A percentile compares a stretch with the other conserved stretches of the same genome.
phyloP scores from a whole-genome alignment of 2,113 vertebrate genomes.

The Rhagologus leucostigma region DNA sequence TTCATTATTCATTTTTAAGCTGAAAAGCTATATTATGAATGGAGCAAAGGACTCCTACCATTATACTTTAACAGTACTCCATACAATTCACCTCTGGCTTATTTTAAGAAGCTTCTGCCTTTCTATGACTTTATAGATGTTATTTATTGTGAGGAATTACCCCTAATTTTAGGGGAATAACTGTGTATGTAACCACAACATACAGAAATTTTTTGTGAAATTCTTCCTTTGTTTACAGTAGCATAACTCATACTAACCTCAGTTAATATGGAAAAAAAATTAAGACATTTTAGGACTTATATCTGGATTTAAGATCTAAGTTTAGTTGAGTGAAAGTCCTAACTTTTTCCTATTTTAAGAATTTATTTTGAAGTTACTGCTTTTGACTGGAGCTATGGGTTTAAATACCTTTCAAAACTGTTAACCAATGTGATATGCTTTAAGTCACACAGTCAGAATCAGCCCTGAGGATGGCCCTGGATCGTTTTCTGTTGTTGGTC shows the following conservation, averaged over 20 bases:
- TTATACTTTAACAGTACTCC: background rate
- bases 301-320: background rate
- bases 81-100: background rate
- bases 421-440: background rate
- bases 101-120: background rate
- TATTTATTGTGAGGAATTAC: background rate
- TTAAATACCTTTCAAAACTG: background rate
- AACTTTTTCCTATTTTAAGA: background rate
- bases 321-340: background rate
- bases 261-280: background rate
- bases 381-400: background rate
- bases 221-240: background rate
- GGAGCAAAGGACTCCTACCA: background rate
- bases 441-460: background rate
- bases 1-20: background rate
- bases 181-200: background rate
- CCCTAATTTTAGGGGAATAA: background rate
- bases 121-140: background rate
- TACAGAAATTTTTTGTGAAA: background rate
- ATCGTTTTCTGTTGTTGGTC: background rate
- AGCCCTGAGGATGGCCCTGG: background rate
- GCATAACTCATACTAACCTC: background rate
- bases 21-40: background rate
- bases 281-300: background rate
- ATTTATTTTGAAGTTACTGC: background rate